phyloP scores from a whole-genome alignment of 2,888 invertebrate species.

The Drosophila tanythrix region DNA sequence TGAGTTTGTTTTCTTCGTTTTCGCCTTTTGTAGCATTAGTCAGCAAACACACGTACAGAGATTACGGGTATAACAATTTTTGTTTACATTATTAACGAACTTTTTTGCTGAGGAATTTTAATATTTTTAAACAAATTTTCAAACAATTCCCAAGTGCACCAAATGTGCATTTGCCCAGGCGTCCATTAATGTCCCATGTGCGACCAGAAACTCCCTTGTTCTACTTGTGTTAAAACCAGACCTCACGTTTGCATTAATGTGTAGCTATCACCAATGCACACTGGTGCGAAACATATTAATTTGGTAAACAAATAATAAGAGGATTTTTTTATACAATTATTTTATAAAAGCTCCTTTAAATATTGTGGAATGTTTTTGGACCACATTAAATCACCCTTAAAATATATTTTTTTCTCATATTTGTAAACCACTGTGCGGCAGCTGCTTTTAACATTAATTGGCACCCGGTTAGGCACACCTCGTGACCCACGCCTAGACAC shows the following conservation, averaged over 20 bases:
- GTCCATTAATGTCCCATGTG: slow-evolving; percentile 8
- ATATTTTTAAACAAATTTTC: slow-evolving; percentile 3
- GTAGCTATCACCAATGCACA: slow-evolving; percentile 15
- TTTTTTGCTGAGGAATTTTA: slow-evolving; percentile 31
- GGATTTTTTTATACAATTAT: not conserved
- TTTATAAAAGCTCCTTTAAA: not conserved
- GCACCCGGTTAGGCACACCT: slow-evolving; percentile 23
- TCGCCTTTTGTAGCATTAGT: slow-evolving; percentile 30
- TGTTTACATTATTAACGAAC: slow-evolving; percentile 10
- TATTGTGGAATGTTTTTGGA: not conserved
- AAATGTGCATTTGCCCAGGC: slow-evolving; percentile 1
- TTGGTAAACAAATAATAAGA: not conserved
- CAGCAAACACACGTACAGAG: slow-evolving; percentile 6
- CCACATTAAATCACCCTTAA: not conserved
- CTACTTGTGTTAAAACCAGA: slow-evolving; percentile 26
- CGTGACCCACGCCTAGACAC: slow-evolving; percentile 9
- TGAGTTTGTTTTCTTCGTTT: not conserved
- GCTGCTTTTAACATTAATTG: slow-evolving; percentile 65
- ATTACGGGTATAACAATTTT: slow-evolving; percentile 15
- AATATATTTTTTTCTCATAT: not conserved
- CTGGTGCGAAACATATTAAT: slow-evolving; percentile 14
- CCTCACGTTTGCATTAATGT: slow-evolving; percentile 11
- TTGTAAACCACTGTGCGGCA: slow-evolving; percentile 29
- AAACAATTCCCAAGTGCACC: slow-evolving; percentile 1
- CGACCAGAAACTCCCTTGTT: slow-evolving; percentile 25